phyloP scores from a whole-genome alignment of 2,113 vertebrate species.

The Sinocyclocheilus rhinocerous region DNA sequence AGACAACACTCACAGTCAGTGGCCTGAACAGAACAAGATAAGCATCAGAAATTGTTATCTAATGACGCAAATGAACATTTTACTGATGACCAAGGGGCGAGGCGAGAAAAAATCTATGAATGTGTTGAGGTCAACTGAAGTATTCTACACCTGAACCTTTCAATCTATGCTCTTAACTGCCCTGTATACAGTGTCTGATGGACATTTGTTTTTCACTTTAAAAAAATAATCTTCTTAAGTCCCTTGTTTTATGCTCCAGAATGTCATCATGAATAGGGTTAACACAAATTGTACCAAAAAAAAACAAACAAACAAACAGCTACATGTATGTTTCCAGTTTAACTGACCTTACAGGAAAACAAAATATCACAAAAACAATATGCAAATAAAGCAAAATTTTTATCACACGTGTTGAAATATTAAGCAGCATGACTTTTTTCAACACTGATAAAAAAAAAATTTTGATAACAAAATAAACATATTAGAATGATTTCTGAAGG shows the following conservation, averaged over 20 bases:
- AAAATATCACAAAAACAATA: not conserved
- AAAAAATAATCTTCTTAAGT: not conserved
- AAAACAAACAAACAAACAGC: too few species aligned
- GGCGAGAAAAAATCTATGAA: not conserved
- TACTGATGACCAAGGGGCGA: not conserved
- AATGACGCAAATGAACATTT: not conserved
- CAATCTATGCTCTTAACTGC: not conserved
- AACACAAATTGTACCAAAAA: not conserved
- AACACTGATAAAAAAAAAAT: not conserved
- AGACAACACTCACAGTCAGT: not conserved
- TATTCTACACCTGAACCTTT: not conserved
- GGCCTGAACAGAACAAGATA: not conserved
- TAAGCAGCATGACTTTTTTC: not conserved
- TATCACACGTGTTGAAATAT: not conserved
- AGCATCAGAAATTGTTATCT: slow-evolving; percentile 2
- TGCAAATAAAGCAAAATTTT: not conserved
- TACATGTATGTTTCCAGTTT: not conserved
- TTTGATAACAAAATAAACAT: too few species aligned
- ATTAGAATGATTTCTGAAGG: not conserved
- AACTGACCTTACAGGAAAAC: not conserved
- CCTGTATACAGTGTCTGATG: not conserved
- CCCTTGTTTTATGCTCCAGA: not conserved
- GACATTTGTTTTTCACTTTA: not conserved
- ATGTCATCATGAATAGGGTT: not conserved
- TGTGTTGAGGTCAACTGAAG: not conserved